These are phyloP conservation scores for Luffia ferchaultella DNA, from an alignment of 2,888 invertebrate genomes.

Conservation along the genomic window DNA sequence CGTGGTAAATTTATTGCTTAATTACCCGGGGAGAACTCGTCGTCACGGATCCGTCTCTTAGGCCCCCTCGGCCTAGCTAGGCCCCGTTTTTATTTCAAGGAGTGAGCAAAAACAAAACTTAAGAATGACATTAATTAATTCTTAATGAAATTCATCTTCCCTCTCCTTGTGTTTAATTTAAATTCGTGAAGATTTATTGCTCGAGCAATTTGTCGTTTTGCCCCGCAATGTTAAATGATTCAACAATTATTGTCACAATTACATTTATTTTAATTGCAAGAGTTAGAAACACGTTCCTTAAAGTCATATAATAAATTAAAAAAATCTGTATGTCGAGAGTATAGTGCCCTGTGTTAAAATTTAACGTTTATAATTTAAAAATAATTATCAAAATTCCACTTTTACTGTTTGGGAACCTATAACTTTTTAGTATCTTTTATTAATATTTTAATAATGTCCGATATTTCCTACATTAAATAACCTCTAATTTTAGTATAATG, in stretches of 20 bases:
- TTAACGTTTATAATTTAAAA: background rate
- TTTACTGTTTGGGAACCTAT: background rate
- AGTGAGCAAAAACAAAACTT: conserved; percentile 57
- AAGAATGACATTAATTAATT: conserved; percentile 68
- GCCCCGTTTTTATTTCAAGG: conserved; percentile 60
- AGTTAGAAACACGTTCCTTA: background rate
- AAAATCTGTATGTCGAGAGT: background rate
- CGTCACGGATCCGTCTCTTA: conserved; percentile 25
- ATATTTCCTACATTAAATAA: no score
- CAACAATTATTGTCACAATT: conserved; percentile 44
- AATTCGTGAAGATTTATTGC: conserved; percentile 54
- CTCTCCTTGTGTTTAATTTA: conserved; percentile 57
- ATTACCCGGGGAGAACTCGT: conserved; percentile 65
- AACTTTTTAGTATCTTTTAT: no score
- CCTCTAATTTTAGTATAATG: no score
- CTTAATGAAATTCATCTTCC: conserved; percentile 68
- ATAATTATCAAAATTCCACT: background rate
- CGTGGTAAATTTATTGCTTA: conserved; percentile 66
- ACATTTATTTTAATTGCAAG: conserved; percentile 48
- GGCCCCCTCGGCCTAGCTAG: conserved; percentile 25
- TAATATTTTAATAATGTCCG: no score
- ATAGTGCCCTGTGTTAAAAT: background rate
- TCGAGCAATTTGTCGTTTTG: conserved; percentile 58
- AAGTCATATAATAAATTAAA: background rate
- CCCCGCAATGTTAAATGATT: conserved; percentile 31